Evolutionary conservation across 2,113 vertebrate species (phyloP), one percentile per base, ranked within the genome.

Genomic region (Oncorhynchus mykiss): DNA sequence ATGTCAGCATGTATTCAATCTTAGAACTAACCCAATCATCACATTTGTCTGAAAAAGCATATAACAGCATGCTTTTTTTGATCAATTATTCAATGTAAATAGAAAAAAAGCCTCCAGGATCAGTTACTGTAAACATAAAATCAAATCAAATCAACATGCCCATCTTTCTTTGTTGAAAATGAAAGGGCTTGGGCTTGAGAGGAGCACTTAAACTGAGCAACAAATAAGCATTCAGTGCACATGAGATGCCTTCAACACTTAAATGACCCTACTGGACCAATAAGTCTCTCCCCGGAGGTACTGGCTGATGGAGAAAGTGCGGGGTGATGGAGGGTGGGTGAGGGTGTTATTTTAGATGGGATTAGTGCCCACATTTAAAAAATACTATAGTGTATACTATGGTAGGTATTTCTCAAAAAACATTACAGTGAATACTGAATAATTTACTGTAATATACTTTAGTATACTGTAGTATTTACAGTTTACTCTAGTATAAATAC

Each of bases 151-250:
- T n/a, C n/a, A n/a, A n/a, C n/a, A 66, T 70, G 25, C 39, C 12
- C 65, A 67, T 14, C 72, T 74, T 51, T 79, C 74, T 83, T 65
- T 67, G 65, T 69, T 77, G 67, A 81, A 81, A 81, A 84, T 88
- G 80, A 85, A 84, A 79, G 84, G 87, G 77, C 87, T 87, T 70
- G 72, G 78, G 78, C 84, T 88, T 85, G 77, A 73, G 77, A 77
- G 70, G 70, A 78, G 82, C 83, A 85, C 83, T 88, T 84, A 82
- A 84, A 88, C 70, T 34, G 72, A 84, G 73, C 67, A 49, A 39
- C 74, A 51, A 22, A 34, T n/a, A 25, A 72, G 27, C 4, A n/a
- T 72, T 70, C 45, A 24, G 68, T 24, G 18, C 70, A 18, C 70
- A 18, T 22, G 70, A 71, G 69, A 79, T 57, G 69, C 83, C 68